Conservation (phyloP, 2,797 vertebrate genomes). For the Enteromius viviparus region DNA sequence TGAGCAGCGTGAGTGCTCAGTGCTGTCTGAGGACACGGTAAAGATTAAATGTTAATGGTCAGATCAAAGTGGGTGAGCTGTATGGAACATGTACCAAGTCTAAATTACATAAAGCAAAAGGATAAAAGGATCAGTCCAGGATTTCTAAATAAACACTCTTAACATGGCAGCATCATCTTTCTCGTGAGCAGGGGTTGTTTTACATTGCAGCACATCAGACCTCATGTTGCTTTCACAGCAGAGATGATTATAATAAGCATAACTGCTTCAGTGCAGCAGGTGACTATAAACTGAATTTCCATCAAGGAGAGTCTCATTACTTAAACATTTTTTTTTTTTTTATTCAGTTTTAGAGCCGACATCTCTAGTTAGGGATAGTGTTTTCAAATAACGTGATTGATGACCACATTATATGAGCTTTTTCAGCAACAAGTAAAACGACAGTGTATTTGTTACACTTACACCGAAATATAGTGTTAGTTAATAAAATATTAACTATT, state of each 20-base stretch:
- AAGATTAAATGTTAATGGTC: slow-evolving; percentile 41
- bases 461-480: neutral
- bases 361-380: neutral
- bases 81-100: slow-evolving; percentile 32
- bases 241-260: neutral
- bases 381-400: neutral
- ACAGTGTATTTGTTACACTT: neutral
- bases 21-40: slow-evolving; percentile 34
- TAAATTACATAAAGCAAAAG: slow-evolving; percentile 45
- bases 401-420: neutral
- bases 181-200: slow-evolving; percentile 4
- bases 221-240: slow-evolving; percentile 4
- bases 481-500: neutral
- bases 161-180: slow-evolving; percentile 24
- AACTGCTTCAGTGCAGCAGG: neutral
- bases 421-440: neutral
- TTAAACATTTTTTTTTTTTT: neutral
- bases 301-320: neutral
- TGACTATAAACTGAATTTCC: slow-evolving; percentile 1
- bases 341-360: neutral
- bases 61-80: slow-evolving; percentile 38
- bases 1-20: slow-evolving; percentile 11
- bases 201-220: neutral
- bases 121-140: slow-evolving; percentile 31
- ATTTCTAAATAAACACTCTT: slow-evolving; percentile 36